A percentile compares a stretch with the other conserved stretches of the same genome.
phyloP scores from a whole-genome alignment of 2,888 invertebrate species.

The Eurytoma adleriae region DNA sequence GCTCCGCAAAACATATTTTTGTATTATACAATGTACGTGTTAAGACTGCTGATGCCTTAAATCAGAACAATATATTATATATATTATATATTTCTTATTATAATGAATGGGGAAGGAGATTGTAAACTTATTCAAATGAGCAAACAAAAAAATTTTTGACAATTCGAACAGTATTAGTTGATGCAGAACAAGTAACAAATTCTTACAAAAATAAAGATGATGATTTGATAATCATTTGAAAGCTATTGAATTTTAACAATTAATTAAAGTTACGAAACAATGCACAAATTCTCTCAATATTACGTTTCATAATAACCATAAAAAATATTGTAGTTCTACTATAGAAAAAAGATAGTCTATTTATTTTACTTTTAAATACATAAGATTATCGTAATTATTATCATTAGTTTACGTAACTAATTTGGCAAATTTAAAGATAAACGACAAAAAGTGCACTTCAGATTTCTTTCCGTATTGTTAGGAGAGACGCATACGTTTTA shows the following conservation, averaged over 20 bases:
- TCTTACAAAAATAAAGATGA: slow-evolving; percentile 20
- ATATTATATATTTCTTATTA: slow-evolving; percentile 45
- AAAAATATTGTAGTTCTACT: slow-evolving; percentile 16
- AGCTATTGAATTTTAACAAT: slow-evolving; percentile 39
- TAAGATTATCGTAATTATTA: slow-evolving; percentile 49
- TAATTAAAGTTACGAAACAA: slow-evolving; percentile 9
- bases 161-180: slow-evolving; percentile 57
- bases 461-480: slow-evolving; percentile 36
- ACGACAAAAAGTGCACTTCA: slow-evolving; percentile 36
- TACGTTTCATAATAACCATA: slow-evolving; percentile 20
- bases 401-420: slow-evolving; percentile 46
- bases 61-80: slow-evolving; percentile 56
- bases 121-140: slow-evolving; percentile 34
- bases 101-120: slow-evolving; percentile 17
- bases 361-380: slow-evolving; percentile 49
- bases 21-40: slow-evolving; percentile 62
- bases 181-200: slow-evolving; percentile 49
- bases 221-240: not conserved
- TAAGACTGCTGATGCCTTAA: slow-evolving; percentile 68
- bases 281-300: slow-evolving; percentile 33
- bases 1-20: slow-evolving; percentile 65
- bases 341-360: slow-evolving; percentile 29
- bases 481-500: slow-evolving; percentile 20
- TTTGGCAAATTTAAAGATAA: slow-evolving; percentile 25
- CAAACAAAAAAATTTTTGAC: slow-evolving; percentile 38